Evolutionary conservation across 2,797 vertebrate species (phyloP).

Genomic region (Tiaroga cobitis): DNA sequence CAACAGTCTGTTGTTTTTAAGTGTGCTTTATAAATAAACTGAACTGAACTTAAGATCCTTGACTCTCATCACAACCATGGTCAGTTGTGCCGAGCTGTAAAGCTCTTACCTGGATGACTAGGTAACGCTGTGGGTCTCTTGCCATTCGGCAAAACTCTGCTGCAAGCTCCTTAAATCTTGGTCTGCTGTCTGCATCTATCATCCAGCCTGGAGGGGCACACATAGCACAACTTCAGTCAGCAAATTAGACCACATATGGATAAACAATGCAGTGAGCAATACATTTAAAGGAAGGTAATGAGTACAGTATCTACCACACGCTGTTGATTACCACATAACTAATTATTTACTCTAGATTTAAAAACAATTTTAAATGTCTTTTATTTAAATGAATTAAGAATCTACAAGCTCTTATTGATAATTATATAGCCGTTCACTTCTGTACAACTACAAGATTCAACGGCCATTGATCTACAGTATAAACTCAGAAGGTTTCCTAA

Average conservation of each 20-base stretch:
- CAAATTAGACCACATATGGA: neutral
- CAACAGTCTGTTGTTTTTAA: neutral
- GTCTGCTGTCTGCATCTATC: conserved; percentile 98
- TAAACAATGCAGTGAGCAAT: conserved; percentile 16
- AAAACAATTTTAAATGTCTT: neutral
- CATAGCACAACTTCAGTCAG: conserved; percentile 7
- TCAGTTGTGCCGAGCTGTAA: neutral
- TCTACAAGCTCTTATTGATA: neutral
- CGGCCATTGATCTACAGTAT: neutral
- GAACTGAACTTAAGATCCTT: neutral
- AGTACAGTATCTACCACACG: neutral
- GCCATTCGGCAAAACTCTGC: conserved; percentile 99
- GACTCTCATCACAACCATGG: neutral
- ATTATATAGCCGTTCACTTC: neutral
- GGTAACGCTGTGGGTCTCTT: conserved; percentile 95
- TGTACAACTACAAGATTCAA: neutral
- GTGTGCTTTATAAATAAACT: neutral
- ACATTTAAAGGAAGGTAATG: neutral
- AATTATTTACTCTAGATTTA: neutral
- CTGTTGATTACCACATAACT: neutral
- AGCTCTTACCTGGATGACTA: conserved; percentile 92
- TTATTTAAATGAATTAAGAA: neutral
- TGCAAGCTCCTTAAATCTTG: conserved; percentile 97
- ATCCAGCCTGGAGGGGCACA: conserved; percentile 88
- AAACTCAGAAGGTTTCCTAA: neutral